Percentiles rank a stretch among this genome's conserved stretches.
Conservation (phyloP, 2,113 vertebrate genomes). For the Azemiops feae region DNA sequence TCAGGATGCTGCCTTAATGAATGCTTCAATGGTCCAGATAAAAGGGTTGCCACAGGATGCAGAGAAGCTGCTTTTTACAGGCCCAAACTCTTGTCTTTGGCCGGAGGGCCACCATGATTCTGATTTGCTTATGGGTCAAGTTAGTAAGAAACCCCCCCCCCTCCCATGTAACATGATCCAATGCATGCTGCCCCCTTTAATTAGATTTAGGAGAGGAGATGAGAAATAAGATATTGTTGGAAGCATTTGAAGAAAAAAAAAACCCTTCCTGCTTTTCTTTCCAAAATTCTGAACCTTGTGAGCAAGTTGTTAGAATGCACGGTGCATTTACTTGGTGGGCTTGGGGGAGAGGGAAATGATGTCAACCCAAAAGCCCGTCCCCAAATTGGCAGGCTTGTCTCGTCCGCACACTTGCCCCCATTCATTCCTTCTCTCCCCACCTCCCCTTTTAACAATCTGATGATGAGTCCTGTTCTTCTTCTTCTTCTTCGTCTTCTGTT, state of each 20-base stretch:
- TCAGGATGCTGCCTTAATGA: neutral
- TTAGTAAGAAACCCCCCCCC: neutral
- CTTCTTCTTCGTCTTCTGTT: conserved; percentile 58
- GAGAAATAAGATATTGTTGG: conserved; percentile 51
- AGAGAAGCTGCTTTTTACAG: neutral
- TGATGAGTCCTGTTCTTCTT: conserved; percentile 60
- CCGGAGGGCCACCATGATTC: conserved; percentile 18
- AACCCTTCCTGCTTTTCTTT: conserved; percentile 25
- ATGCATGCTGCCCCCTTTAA: conserved; percentile 29
- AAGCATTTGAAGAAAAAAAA: conserved; percentile 26
- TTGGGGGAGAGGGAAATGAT: conserved; percentile 50
- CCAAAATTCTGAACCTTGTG: neutral
- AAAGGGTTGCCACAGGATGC: neutral
- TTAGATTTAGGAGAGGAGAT: conserved; percentile 29
- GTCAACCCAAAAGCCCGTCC: conserved; percentile 48
- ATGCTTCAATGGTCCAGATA: neutral
- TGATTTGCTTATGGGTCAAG: neutral
- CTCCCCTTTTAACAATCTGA: conserved; percentile 60
- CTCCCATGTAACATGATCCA: conserved; percentile 29
- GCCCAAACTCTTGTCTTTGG: neutral
- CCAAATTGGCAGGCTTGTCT: neutral
- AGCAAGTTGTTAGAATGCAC: conserved; percentile 26
- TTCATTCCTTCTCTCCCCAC: conserved; percentile 42
- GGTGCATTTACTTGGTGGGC: conserved; percentile 12
- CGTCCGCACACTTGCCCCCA: conserved; percentile 46